Percentiles rank a stretch among this genome's conserved stretches.
Conservation (phyloP, 2,113 vertebrate genomes). For the Hemibagrus wyckioides region DNA sequence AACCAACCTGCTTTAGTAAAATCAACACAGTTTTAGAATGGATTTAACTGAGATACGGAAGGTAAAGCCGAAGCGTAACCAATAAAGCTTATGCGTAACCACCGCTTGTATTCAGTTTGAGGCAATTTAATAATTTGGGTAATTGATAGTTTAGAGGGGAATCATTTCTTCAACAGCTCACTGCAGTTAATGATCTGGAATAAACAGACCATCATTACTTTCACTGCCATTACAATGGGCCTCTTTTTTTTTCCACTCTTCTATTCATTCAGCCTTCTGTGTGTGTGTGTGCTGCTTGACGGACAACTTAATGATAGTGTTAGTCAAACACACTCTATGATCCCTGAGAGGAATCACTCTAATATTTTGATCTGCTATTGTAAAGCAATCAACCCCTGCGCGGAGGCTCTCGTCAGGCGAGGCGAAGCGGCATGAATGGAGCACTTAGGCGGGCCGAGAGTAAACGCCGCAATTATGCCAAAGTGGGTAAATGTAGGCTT, state of each 20-base stretch:
- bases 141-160: slow-evolving; percentile 11
- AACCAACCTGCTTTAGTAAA: background rate
- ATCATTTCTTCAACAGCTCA: background rate
- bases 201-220: slow-evolving; percentile 33
- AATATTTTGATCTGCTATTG: slow-evolving; percentile 66
- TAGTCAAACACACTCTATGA: slow-evolving; percentile 61
- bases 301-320: slow-evolving; percentile 61
- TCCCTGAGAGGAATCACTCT: slow-evolving; percentile 58
- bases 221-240: background rate
- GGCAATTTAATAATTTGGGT: slow-evolving; percentile 21
- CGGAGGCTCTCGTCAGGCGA: slow-evolving; percentile 63
- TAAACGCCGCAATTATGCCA: slow-evolving; percentile 71
- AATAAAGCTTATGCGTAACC: background rate
- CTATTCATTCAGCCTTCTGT: slow-evolving; percentile 42
- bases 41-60: background rate
- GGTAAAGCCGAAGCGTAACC: too few relatives aligned
- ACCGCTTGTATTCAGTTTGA: slow-evolving; percentile 1
- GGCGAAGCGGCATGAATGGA: slow-evolving; percentile 68
- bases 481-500: slow-evolving; percentile 76
- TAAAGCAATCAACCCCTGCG: slow-evolving; percentile 65
- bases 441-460: slow-evolving; percentile 68
- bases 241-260: slow-evolving; percentile 9
- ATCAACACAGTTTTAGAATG: background rate
- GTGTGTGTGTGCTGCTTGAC: slow-evolving; percentile 40
- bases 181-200: slow-evolving; percentile 41